phyloP scores from a whole-genome alignment of 2,888 invertebrate genomes.

The Drosophila crucigera region DNA sequence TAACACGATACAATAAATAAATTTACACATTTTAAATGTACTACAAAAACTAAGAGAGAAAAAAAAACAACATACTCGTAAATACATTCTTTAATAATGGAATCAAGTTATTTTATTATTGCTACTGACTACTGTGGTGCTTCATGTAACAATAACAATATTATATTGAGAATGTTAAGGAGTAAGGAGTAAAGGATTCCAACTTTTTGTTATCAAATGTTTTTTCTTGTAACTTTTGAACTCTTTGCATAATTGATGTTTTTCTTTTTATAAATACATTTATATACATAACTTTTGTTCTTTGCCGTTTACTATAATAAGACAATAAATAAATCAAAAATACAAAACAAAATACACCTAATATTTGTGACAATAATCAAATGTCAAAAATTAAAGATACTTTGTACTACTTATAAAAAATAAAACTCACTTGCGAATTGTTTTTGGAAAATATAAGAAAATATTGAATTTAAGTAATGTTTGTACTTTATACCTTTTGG shows the following conservation, averaged over 20 bases:
- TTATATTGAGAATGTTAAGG: constrained; percentile 47
- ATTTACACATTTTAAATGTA: constrained; percentile 73
- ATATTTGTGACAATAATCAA: constrained; percentile 58
- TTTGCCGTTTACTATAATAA: constrained; percentile 28
- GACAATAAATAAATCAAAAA: constrained; percentile 24
- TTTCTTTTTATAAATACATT: constrained; percentile 53
- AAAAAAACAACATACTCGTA: constrained; percentile 28
- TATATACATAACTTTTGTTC: constrained; percentile 61
- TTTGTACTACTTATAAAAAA: constrained; percentile 5
- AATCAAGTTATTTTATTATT: constrained; percentile 65
- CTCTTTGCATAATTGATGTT: constrained; percentile 72
- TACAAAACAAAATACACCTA: constrained; percentile 14
- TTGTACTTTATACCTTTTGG: constrained; percentile 61
- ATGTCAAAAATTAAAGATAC: constrained; percentile 15
- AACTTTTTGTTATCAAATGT: constrained; percentile 67
- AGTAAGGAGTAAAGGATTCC: constrained; percentile 13
- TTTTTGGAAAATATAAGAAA: constrained; percentile 43
- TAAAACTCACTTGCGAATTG: constrained; percentile 27
- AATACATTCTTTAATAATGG: constrained; percentile 23
- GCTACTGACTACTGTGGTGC: constrained; percentile 78
- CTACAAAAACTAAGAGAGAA: constrained; percentile 35
- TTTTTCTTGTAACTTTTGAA: constrained; percentile 69
- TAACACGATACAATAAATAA: constrained; percentile 61
- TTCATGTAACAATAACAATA: constrained; percentile 65
- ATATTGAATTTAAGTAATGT: constrained; percentile 41